Evolutionary conservation across 2,797 vertebrate species (phyloP).

Genomic region (Antrozous pallidus): DNA sequence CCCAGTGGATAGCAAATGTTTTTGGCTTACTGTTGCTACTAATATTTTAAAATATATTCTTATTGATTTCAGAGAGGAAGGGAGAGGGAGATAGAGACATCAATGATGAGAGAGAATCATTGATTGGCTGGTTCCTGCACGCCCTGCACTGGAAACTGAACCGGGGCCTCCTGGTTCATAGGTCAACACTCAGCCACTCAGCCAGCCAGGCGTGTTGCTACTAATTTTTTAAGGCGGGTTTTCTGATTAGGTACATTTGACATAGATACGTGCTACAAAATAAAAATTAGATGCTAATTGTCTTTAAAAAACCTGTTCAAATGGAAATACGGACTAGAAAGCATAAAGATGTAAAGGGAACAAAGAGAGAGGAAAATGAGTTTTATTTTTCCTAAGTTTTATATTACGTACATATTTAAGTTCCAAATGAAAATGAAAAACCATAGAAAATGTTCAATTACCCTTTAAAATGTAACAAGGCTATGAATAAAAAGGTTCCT

Average conservation of each 20-base stretch:
- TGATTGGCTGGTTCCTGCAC: too few species aligned
- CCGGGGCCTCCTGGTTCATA: too few species aligned
- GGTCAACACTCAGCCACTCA: too few species aligned
- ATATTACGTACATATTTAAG: neutral
- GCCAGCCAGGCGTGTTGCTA: neutral
- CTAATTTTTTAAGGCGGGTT: neutral
- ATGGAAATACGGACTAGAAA: neutral
- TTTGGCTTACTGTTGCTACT: neutral
- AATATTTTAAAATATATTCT: neutral
- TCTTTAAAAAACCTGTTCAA: neutral
- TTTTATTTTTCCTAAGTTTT: slow-evolving; percentile 1
- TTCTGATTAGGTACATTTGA: slow-evolving; percentile 5
- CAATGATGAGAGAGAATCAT: too few species aligned
- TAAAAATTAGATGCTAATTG: neutral
- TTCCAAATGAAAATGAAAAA: slow-evolving; percentile 20
- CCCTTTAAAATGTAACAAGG: neutral
- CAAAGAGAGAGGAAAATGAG: neutral
- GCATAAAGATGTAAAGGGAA: neutral
- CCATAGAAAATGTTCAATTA: neutral
- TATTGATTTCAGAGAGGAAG: too few species aligned
- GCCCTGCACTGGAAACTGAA: too few species aligned
- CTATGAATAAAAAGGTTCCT: neutral
- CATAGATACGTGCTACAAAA: neutral
- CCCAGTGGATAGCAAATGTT: neutral
- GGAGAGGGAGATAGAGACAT: too few species aligned